These are phyloP conservation scores for Agrypnia vestita DNA, from an alignment of 1,140 invertebrate genomes.

Conservation along the genomic window DNA sequence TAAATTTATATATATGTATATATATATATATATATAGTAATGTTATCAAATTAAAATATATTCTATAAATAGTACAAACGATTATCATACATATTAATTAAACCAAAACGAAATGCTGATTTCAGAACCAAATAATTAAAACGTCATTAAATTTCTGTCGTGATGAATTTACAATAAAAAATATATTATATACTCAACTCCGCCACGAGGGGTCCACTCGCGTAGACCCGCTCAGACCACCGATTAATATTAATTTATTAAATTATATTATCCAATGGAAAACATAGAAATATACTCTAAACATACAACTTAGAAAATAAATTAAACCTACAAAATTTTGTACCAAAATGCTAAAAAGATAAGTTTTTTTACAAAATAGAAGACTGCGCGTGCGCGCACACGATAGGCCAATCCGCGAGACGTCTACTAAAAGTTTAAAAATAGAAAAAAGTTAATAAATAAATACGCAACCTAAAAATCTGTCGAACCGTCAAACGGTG, in stretches of 20 bases:
- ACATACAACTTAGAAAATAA: slow-evolving; percentile 7
- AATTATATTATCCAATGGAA: slow-evolving; percentile 14
- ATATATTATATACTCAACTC: too few species aligned
- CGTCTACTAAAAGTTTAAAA: neutral
- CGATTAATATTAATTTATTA: neutral
- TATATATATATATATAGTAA: too few species aligned
- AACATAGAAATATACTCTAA: neutral
- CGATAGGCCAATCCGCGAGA: neutral
- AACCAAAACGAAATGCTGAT: neutral
- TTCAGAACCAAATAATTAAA: neutral
- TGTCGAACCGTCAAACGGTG: neutral
- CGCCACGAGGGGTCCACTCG: too few species aligned
- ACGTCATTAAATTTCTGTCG: neutral
- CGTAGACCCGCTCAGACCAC: too few species aligned
- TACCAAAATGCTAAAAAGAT: slow-evolving; percentile 14
- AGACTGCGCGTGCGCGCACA: neutral
- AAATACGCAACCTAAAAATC: neutral
- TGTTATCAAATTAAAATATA: too few species aligned
- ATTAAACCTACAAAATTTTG: slow-evolving; percentile 13
- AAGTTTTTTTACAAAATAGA: neutral
- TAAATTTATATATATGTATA: too few species aligned
- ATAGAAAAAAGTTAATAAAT: slow-evolving; percentile 1
- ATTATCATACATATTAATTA: too few species aligned
- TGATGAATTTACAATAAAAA: neutral
- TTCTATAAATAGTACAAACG: too few species aligned